Evolutionary conservation across 2,797 vertebrate species (phyloP).

Genomic region (Neosilurus mollespiculum): DNA sequence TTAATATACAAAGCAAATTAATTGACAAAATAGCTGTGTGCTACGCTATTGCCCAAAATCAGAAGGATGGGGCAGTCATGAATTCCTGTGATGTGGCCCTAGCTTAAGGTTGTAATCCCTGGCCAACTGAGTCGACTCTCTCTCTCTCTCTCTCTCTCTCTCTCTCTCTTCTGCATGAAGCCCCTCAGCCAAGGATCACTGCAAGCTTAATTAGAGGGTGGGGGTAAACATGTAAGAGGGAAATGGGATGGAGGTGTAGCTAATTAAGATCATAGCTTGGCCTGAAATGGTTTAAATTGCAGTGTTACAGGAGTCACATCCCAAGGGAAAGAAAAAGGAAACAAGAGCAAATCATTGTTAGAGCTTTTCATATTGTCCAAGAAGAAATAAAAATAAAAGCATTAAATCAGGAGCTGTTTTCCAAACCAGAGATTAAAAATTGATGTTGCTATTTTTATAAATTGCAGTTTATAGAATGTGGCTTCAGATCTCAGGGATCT

Average conservation of each 20-base stretch:
- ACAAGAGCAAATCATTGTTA: conserved; percentile 57
- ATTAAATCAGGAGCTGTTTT: neutral
- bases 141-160: conserved; percentile 28
- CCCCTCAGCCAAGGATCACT: conserved; percentile 70
- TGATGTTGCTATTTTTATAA: neutral
- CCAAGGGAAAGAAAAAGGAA: conserved; percentile 61
- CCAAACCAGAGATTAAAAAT: neutral
- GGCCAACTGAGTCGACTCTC: conserved; percentile 71
- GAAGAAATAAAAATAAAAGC: neutral
- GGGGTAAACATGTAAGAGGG: conserved; percentile 50
- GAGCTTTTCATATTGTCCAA: conserved; percentile 55
- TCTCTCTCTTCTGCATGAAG: conserved; percentile 61
- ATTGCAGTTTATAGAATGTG: neutral
- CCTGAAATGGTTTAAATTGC: conserved; percentile 78
- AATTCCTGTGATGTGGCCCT: conserved; percentile 79
- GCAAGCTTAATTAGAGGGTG: conserved; percentile 77
- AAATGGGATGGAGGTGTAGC: conserved; percentile 78
- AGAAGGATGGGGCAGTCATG: conserved; percentile 65
- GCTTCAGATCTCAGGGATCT: conserved; percentile 4
- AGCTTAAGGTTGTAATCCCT: conserved; percentile 76
- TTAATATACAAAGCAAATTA: conserved; percentile 78
- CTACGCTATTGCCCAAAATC: conserved; percentile 63
- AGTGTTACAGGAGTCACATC: conserved; percentile 68
- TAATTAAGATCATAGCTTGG: conserved; percentile 82
- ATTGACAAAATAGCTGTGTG: conserved; percentile 69